phyloP scores from a whole-genome alignment of 2,113 vertebrate genomes.

The Phyllostomus hastatus region DNA sequence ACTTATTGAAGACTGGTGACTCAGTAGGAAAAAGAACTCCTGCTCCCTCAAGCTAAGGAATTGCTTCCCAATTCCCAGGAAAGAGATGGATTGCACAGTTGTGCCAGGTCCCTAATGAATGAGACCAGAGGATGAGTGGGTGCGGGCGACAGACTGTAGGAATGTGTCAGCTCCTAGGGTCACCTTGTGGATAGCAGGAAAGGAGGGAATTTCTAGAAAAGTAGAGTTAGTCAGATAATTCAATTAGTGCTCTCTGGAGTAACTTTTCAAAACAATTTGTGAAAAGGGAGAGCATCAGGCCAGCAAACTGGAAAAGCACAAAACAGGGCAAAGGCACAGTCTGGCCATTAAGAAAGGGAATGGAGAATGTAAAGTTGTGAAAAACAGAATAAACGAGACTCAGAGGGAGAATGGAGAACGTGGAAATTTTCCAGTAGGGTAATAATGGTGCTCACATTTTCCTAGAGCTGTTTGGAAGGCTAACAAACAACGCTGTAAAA shows the following conservation, averaged over 20 bases:
- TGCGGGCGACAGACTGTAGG: rapidly evolving
- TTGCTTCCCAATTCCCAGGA: not conserved
- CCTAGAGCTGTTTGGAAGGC: constrained; percentile 12
- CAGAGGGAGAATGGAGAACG: constrained; percentile 34
- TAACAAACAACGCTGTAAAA: not conserved
- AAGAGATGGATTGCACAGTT: not conserved
- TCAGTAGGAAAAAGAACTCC: not conserved
- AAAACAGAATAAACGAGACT: constrained; percentile 44
- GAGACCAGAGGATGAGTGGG: not conserved
- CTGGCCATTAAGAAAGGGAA: constrained; percentile 46
- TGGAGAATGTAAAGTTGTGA: not conserved
- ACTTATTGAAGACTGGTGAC: not conserved
- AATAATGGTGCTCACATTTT: not conserved
- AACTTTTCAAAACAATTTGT: constrained; percentile 42
- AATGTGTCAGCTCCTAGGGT: not conserved
- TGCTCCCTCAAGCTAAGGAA: not conserved
- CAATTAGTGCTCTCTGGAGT: constrained; percentile 13
- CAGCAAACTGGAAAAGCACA: not conserved
- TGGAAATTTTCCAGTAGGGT: constrained; percentile 34
- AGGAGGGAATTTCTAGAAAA: constrained; percentile 6
- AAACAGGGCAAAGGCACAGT: not conserved
- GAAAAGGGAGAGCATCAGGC: not conserved
- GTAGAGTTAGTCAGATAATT: not conserved
- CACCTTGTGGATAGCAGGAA: not conserved
- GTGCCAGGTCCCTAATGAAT: not conserved